These are phyloP conservation scores for Sphinx pinastri DNA, from an alignment of 2,888 invertebrate species.

Conservation along the genomic window DNA sequence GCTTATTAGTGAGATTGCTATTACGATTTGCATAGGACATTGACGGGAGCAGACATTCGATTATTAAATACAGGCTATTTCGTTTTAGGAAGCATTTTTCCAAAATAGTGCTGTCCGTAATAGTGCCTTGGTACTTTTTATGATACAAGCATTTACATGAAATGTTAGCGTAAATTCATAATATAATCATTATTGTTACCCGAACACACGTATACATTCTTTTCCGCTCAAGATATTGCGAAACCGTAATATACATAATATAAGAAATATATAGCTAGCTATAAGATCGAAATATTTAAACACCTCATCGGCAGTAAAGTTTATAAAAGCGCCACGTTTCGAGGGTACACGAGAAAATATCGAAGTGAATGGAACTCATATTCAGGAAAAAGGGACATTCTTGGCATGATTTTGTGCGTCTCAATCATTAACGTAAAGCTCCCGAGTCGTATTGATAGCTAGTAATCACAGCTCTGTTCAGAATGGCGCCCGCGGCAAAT, in stretches of 20 bases:
- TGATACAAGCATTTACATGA: too few relatives aligned
- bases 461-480: slow-evolving; percentile 37
- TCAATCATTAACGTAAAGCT: slow-evolving; percentile 42
- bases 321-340: slow-evolving; percentile 45
- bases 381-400: slow-evolving; percentile 56
- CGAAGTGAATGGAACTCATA: slow-evolving; percentile 49
- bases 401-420: slow-evolving; percentile 48
- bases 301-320: slow-evolving; percentile 40
- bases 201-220: not conserved
- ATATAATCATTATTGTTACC: too few relatives aligned
- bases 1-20: too few relatives aligned
- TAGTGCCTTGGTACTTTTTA: too few relatives aligned
- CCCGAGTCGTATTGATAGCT: slow-evolving; percentile 26
- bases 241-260: slow-evolving; percentile 37
- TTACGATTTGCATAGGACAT: too few relatives aligned
- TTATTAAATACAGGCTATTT: too few relatives aligned
- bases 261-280: slow-evolving; percentile 40
- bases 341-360: slow-evolving; percentile 50
- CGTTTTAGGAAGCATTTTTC: too few relatives aligned
- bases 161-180: too few relatives aligned
- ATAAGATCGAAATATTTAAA: slow-evolving; percentile 43
- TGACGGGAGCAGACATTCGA: too few relatives aligned
- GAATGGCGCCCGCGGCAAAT: slow-evolving; percentile 41
- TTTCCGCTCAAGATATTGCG: slow-evolving; percentile 36
- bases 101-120: too few relatives aligned